These are phyloP conservation scores for Hylomyscus alleni DNA, from an alignment of 2,797 vertebrate genomes.

Conservation along the genomic window DNA sequence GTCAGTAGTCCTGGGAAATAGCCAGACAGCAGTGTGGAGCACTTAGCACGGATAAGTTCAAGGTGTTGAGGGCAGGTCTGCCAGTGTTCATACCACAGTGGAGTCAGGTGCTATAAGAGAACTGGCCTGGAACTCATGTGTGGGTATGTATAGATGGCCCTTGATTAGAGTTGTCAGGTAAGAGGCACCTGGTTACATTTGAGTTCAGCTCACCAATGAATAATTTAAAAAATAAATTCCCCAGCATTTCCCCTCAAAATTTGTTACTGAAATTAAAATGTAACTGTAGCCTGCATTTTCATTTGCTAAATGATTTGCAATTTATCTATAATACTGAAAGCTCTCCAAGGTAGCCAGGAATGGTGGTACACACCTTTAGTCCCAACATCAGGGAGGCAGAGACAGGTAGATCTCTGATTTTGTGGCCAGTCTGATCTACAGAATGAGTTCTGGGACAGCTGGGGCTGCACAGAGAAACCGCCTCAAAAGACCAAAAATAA, in stretches of 20 bases:
- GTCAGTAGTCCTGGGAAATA: not conserved
- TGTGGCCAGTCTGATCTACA: not conserved
- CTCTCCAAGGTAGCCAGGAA: not conserved
- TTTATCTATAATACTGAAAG: not conserved
- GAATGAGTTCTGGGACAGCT: not conserved
- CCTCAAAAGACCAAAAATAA: not conserved
- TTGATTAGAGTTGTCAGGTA: not conserved
- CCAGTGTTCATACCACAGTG: too few relatives aligned
- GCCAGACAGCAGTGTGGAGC: not conserved
- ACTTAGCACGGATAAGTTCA: not conserved
- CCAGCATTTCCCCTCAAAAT: not conserved
- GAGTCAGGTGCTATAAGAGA: not conserved
- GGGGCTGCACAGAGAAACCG: not conserved
- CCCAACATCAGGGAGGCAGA: not conserved
- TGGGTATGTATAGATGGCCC: not conserved
- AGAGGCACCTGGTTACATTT: constrained; percentile 26
- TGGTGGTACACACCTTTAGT: not conserved
- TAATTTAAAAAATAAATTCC: not conserved
- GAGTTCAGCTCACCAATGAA: constrained; percentile 1
- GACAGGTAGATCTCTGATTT: not conserved
- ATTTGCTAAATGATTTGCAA: constrained; percentile 36
- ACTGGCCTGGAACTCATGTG: not conserved
- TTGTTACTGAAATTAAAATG: constrained; percentile 26
- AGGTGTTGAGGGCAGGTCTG: not conserved
- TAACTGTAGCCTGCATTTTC: constrained; percentile 43